These are phyloP conservation scores for Halictus quadricinctus DNA, from an alignment of 2,888 invertebrate species.

Conservation along the genomic window DNA sequence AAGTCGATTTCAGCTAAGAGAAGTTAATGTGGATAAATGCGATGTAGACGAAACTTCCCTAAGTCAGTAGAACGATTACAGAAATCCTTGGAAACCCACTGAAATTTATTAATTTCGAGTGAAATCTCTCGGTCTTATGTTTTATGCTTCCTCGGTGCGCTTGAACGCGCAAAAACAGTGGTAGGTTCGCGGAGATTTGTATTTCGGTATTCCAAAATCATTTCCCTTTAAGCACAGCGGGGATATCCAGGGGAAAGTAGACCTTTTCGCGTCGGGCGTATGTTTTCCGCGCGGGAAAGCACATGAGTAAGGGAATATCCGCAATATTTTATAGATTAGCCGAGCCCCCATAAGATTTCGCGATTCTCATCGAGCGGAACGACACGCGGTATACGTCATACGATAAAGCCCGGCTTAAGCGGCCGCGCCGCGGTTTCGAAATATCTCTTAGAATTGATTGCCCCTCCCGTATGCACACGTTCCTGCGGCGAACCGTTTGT, in stretches of 20 bases:
- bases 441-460: constrained; percentile 55
- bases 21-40: neutral
- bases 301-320: constrained; percentile 43
- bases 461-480: constrained; percentile 41
- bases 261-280: constrained; percentile 6
- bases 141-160: neutral
- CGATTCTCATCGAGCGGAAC: constrained; percentile 57
- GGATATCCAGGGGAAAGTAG: neutral
- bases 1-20: no score
- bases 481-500: constrained; percentile 31
- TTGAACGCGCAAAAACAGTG: neutral
- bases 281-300: constrained; percentile 19
- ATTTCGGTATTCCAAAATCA: neutral
- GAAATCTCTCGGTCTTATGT: neutral
- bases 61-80: neutral
- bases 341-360: constrained; percentile 51
- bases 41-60: neutral
- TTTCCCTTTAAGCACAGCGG: neutral
- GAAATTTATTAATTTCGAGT: neutral
- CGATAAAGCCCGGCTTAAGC: constrained; percentile 57
- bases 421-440: constrained; percentile 39
- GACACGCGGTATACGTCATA: constrained; percentile 49
- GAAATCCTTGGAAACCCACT: neutral
- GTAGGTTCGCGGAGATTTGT: neutral
- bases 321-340: constrained; percentile 54